Evolutionary conservation across 2,888 invertebrate species (phyloP).

Genomic region (Cyrtodaria siliqua): DNA sequence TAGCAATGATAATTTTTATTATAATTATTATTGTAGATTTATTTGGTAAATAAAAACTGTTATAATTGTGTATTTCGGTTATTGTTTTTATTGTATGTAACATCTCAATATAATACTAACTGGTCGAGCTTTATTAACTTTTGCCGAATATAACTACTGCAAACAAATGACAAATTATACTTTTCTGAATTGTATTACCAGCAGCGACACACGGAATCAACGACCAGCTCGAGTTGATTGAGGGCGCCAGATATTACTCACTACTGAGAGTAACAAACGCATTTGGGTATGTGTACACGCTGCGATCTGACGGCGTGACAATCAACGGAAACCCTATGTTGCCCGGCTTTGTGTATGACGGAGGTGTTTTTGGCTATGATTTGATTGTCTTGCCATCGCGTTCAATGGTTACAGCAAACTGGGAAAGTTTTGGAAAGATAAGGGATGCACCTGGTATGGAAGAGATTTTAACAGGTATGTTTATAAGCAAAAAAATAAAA

Average conservation of each 20-base stretch:
- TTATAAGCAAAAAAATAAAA: not conserved
- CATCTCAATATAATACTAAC: too few species aligned
- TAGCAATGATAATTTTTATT: too few species aligned
- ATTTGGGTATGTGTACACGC: constrained; percentile 65
- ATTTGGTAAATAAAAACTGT: too few species aligned
- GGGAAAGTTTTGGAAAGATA: constrained; percentile 76
- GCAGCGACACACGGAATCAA: constrained; percentile 65
- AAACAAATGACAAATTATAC: too few species aligned
- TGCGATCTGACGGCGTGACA: constrained; percentile 74
- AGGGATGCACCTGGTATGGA: constrained; percentile 41
- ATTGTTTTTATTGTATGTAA: too few species aligned
- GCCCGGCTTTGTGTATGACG: constrained; percentile 76
- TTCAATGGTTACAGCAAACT: constrained; percentile 71
- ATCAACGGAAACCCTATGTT: constrained; percentile 72
- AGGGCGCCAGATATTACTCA: constrained; percentile 71
- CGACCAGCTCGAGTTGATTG: constrained; percentile 69
- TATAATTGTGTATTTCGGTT: too few species aligned
- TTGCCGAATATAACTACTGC: too few species aligned
- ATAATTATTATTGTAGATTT: too few species aligned
- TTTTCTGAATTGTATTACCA: constrained; percentile 33
- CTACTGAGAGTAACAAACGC: constrained; percentile 71
- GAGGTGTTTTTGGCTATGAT: constrained; percentile 67
- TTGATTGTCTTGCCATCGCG: constrained; percentile 62
- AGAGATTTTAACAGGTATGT: constrained; percentile 60
- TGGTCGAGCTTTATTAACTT: too few species aligned